Evolutionary conservation across 1,140 invertebrate species (phyloP), one percentile per base, ranked within the genome.

Genomic region (Chironomus tepperi): DNA sequence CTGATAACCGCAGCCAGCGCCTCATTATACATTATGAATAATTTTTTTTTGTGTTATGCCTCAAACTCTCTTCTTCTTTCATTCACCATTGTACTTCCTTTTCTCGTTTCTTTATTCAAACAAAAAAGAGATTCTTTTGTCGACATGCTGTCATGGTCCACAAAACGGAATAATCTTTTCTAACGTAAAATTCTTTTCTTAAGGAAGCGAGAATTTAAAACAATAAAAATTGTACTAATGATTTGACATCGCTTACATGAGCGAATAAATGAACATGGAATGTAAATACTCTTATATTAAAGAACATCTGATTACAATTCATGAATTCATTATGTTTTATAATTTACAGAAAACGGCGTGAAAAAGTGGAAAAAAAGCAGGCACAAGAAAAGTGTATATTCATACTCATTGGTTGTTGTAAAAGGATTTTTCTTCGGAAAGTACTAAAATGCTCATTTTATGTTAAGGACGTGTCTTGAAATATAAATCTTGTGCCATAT

Each of bases 231-330:
- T 18, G 19, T 18, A 6, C 65, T 70, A 70, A 70, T 70, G 16
- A 19, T 70, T 70, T 70, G 65, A 70, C 65, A 16, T 21, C 47
- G 12, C 47, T 47, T 57, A 57, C n/a, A 57, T 15, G n/a, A n/a
- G n/a, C n/a, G n/a, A n/a, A n/a, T n/a, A n/a, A n/a, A n/a, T n/a
- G 12, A 57, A 57, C n/a, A 57, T n/a, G 15, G 15, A 57, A 57
- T n/a, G 8, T 10, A 57, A 15, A 57, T 57, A 10, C 47, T 57
- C 7, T 57, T 12, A 57, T 12, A 9, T 70, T 19, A 70, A 2
- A 19, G 9, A 70, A 18, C 65, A 70, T 70, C 65, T 70, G 65
- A 70, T 70, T 70, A 21, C 65, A 70, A 70, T 70, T 10, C 43
- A 47, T 8, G 2, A 9, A 47, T 57, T 57, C 47, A n/a, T 57